Percentiles rank a stretch among this genome's conserved stretches.
These are phyloP conservation scores for Drosophila jambulina DNA, from an alignment of 1,140 invertebrate genomes.

Conservation along the genomic window DNA sequence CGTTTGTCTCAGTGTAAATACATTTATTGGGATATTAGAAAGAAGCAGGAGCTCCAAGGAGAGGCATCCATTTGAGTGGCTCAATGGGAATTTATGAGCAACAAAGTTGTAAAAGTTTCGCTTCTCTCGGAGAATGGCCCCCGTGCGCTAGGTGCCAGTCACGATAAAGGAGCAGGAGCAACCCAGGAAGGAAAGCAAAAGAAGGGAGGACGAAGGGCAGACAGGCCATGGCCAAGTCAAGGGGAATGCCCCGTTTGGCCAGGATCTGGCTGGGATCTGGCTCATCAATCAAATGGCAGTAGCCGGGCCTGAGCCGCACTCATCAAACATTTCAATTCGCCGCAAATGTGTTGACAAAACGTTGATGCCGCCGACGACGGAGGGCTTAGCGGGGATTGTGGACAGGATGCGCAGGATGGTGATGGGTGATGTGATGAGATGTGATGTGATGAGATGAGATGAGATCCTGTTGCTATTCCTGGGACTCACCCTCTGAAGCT, in stretches of 20 bases:
- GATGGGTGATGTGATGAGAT: background rate
- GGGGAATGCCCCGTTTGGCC: constrained; percentile 16
- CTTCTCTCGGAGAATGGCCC: background rate
- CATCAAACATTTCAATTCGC: constrained; percentile 56
- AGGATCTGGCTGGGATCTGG: constrained; percentile 19
- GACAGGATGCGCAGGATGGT: background rate
- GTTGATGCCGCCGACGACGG: constrained; percentile 25
- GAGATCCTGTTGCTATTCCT: constrained; percentile 4
- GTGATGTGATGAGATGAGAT: background rate
- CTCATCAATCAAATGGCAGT: constrained; percentile 48
- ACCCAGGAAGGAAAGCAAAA: no score
- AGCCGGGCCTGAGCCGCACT: constrained; percentile 28
- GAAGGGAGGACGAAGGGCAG: background rate
- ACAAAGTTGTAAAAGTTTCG: constrained; percentile 25
- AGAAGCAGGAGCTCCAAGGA: background rate
- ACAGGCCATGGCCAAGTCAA: background rate
- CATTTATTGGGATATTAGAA: constrained; percentile 7
- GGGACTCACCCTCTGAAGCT: background rate
- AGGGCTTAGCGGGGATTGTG: constrained; percentile 22
- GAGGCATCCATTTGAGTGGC: constrained; percentile 28
- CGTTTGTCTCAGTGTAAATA: background rate
- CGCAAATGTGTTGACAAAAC: constrained; percentile 56
- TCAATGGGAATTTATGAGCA: constrained; percentile 41
- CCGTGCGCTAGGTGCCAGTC: constrained; percentile 10
- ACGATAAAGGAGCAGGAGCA: background rate